Conservation (phyloP, 2,797 vertebrate genomes). For the Propithecus deckenii region DNA sequence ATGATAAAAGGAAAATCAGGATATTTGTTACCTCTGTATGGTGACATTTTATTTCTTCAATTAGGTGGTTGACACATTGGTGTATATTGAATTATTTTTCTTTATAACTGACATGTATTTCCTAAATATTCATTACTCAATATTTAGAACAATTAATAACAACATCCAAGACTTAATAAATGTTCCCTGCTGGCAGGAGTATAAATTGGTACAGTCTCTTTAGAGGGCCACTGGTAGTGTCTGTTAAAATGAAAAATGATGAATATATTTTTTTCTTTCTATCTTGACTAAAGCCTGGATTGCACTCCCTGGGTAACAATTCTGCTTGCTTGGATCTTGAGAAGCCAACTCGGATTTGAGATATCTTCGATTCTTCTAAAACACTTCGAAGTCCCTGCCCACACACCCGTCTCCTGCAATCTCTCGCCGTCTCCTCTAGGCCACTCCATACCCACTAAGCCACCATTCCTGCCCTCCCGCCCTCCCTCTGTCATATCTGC, state of each 20-base stretch:
- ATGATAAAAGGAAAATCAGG: background rate
- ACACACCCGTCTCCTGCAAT: background rate
- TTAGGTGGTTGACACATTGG: background rate
- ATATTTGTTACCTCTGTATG: background rate
- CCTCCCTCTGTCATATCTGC: background rate
- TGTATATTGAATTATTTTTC: conserved; percentile 10
- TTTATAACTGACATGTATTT: background rate
- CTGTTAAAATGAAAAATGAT: conserved; percentile 32
- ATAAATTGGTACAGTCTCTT: background rate
- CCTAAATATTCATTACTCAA: background rate
- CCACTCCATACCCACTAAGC: background rate
- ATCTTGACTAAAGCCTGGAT: background rate
- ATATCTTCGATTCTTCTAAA: background rate
- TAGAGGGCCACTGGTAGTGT: background rate
- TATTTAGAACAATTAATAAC: conserved; percentile 29
- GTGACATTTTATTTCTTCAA: conserved; percentile 38
- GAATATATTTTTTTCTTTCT: background rate
- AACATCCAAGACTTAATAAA: background rate
- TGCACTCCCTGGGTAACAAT: background rate
- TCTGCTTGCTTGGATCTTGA: conserved; percentile 7
- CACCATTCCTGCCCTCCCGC: background rate
- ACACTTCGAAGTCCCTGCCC: background rate
- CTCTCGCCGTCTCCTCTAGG: background rate
- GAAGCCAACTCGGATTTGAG: background rate
- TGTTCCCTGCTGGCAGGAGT: background rate